Evolutionary conservation across 1,140 invertebrate genomes (phyloP).

Genomic region (Medauroidea extradentata): DNA sequence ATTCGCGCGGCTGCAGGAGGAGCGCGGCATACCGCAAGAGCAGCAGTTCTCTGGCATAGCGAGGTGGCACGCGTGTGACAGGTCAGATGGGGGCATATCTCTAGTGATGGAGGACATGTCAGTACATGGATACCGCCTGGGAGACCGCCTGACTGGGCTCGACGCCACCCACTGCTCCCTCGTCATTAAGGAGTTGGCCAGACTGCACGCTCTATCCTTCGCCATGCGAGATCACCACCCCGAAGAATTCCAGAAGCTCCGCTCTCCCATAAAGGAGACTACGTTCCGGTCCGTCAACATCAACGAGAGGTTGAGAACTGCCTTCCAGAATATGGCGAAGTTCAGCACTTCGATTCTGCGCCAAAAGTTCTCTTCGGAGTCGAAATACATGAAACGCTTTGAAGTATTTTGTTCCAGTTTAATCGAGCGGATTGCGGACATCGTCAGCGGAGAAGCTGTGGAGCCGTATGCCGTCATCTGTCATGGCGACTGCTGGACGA

Average conservation of each 20-base stretch:
- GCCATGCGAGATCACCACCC: too few species aligned
- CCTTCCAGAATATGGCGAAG: too few species aligned
- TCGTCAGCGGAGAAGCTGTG: slow-evolving; percentile 13
- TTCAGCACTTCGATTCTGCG: too few species aligned
- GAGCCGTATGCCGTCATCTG: slow-evolving; percentile 33
- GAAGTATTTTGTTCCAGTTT: too few species aligned
- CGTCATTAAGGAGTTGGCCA: slow-evolving; percentile 19
- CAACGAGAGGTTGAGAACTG: too few species aligned
- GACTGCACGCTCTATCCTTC: too few species aligned
- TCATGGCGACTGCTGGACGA: slow-evolving; percentile 39
- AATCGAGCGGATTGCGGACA: too few species aligned
- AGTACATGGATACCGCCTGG: slow-evolving; percentile 19
- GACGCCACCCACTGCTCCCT: slow-evolving; percentile 18
- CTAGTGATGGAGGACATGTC: slow-evolving; percentile 16
- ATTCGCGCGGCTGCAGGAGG: not conserved
- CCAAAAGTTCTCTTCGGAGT: too few species aligned
- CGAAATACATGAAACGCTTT: too few species aligned
- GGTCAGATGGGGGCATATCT: not conserved
- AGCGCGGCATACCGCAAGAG: not conserved
- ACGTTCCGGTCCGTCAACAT: too few species aligned
- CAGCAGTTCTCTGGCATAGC: not conserved
- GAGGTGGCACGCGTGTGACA: not conserved
- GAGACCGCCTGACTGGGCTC: slow-evolving; percentile 14
- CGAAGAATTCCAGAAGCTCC: too few species aligned
- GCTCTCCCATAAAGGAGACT: too few species aligned